phyloP scores from a whole-genome alignment of 2,797 vertebrate species.

The Bufotes viridis region DNA sequence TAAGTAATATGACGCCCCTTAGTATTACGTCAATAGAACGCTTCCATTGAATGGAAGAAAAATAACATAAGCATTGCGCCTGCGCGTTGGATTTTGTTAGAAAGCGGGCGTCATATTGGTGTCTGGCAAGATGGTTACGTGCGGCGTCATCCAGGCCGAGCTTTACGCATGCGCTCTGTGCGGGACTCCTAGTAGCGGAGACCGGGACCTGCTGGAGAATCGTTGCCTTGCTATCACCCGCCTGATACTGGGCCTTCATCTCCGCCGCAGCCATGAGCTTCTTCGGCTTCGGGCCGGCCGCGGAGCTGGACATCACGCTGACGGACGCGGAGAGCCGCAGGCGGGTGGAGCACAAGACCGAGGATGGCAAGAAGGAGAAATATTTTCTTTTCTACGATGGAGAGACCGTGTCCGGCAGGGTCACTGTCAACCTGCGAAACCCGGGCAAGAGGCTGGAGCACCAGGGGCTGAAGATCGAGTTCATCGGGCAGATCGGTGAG shows the following conservation, averaged over 20 bases:
- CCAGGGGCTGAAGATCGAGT: conserved; percentile 96
- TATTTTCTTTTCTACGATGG: conserved; percentile 97
- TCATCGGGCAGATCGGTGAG: conserved; percentile 97
- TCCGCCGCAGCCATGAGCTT: conserved; percentile 81
- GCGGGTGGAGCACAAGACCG: conserved; percentile 92
- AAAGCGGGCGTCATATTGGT: conserved; percentile 28
- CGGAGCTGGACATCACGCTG: conserved; percentile 91
- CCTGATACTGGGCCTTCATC: conserved; percentile 16
- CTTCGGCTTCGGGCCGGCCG: conserved; percentile 94
- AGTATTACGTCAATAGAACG: not conserved
- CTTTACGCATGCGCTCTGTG: conserved; percentile 32
- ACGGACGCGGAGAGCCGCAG: conserved; percentile 90
- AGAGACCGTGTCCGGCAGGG: conserved; percentile 92
- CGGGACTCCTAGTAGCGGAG: not conserved
- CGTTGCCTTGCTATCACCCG: conserved; percentile 5
- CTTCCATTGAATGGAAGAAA: not conserved
- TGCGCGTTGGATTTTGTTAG: not conserved
- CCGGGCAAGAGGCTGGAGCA: conserved; percentile 95
- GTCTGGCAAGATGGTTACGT: not conserved
- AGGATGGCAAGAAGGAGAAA: conserved; percentile 95
- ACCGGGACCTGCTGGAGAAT: conserved; percentile 2
- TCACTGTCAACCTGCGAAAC: conserved; percentile 91
- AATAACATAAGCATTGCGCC: not conserved
- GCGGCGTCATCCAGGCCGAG: conserved; percentile 4
- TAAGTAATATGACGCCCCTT: not conserved